Evolutionary conservation across 2,797 vertebrate genomes (phyloP), one percentile per base, ranked within the genome.

Genomic region (Xenopus petersii): DNA sequence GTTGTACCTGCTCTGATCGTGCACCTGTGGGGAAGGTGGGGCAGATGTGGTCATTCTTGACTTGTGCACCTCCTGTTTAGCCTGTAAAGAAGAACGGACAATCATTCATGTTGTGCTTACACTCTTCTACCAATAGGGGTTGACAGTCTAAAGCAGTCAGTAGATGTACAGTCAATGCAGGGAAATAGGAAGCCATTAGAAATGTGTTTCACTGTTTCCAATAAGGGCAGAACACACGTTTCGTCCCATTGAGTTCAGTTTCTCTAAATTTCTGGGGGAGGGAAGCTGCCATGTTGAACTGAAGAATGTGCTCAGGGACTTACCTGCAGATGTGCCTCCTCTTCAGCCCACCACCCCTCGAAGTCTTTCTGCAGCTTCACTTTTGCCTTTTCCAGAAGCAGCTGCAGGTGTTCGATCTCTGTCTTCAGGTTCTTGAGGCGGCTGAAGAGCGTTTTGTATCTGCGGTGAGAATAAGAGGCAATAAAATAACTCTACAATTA

Each of bases 341-440:
- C 91, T 80, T 89, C 88, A 55, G 82, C 88, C 95, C 96, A 98
- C 95, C 95, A 97, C 76, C 84, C 86, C 71, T 95, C 88, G 71
- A 98, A 99, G 75, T 97, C 96, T 75, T 85, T 96, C 84, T 94
- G 93, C 70, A 98, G 83, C 77, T 94, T 96, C 83, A 95, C 82
- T 83, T 94, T 96, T 48, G 88, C 81, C 83, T 89, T 95, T 80
- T 95, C 91, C 88, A 91, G 80, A 81, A 98, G 88, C 82, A 95
- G 89, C 88, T 98, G 94, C 70, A 98, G 81, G 83, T 98, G 95
- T 75, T 97, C 95, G 6, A 96, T 96, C 88, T 98, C 96, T 8
- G 94, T 92, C 84, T 93, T 95, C 80, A 98, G 73, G 0, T 86
- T 91, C 84, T 96, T 98, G 63, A 98, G 90, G 17, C 0, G 87